Evolutionary conservation across 2,113 vertebrate genomes (phyloP).

Genomic region (Malurus melanocephalus): DNA sequence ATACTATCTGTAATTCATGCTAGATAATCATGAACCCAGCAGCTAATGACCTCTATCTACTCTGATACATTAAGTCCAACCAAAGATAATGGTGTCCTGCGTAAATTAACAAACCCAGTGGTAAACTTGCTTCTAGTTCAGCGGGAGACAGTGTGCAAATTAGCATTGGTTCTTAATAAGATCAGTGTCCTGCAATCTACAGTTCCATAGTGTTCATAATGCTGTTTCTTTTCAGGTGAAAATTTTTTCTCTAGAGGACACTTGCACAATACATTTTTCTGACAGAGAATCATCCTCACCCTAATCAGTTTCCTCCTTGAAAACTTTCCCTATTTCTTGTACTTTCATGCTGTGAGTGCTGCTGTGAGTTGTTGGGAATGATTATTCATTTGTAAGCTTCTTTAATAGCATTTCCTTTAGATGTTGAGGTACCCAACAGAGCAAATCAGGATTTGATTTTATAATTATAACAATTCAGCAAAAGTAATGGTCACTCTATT

Average conservation of each 20-base stretch:
- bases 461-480: constrained; percentile 79
- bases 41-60: constrained; percentile 86
- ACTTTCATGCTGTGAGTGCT: constrained; percentile 82
- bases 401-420: constrained; percentile 92
- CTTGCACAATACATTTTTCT: constrained; percentile 80
- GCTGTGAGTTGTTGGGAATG: constrained; percentile 86
- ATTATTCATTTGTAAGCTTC: constrained; percentile 90
- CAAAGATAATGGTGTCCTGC: constrained; percentile 89
- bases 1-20: constrained; percentile 76
- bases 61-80: constrained; percentile 81
- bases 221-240: constrained; percentile 86
- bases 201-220: constrained; percentile 76
- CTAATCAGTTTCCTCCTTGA: constrained; percentile 90
- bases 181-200: constrained; percentile 78
- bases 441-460: constrained; percentile 80
- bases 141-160: constrained; percentile 92
- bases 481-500: constrained; percentile 68
- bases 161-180: constrained; percentile 96
- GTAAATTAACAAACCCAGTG: constrained; percentile 98
- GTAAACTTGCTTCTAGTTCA: constrained; percentile 95
- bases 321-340: constrained; percentile 82
- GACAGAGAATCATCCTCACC: constrained; percentile 84
- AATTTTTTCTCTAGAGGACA: constrained; percentile 88
- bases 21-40: constrained; percentile 77
- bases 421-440: constrained; percentile 77